Conservation (phyloP, 2,797 vertebrate species). For the Lacerta agilis region DNA sequence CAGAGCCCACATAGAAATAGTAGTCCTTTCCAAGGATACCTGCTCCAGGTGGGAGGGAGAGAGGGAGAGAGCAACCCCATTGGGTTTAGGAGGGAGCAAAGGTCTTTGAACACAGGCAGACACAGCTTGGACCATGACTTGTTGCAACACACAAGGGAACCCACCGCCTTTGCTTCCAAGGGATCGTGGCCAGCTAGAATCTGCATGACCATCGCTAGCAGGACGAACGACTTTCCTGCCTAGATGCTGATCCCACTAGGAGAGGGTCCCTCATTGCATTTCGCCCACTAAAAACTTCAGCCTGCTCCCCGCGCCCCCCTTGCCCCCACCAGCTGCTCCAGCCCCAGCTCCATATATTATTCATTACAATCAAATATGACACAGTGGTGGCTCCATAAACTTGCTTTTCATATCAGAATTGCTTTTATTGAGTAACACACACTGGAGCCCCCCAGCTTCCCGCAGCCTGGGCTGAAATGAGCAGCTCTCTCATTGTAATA, state of each 20-base stretch:
- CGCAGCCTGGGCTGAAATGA: conserved; percentile 92
- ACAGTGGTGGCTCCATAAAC: conserved; percentile 92
- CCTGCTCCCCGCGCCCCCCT: conserved; percentile 53
- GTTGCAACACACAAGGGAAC: no score
- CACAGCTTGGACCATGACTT: no score
- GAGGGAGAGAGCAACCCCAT: not conserved
- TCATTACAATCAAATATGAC: conserved; percentile 98
- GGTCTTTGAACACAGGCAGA: not conserved
- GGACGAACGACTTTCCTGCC: conserved; percentile 61
- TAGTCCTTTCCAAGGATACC: not conserved
- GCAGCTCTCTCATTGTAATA: conserved; percentile 99
- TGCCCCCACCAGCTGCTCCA: conserved; percentile 61
- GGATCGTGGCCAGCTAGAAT: no score
- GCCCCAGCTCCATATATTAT: conserved; percentile 91
- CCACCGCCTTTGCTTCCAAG: no score
- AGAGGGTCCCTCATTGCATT: conserved; percentile 67
- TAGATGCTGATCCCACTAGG: conserved; percentile 63
- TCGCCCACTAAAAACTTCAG: conserved; percentile 80
- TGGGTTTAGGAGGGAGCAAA: not conserved
- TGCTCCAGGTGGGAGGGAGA: not conserved
- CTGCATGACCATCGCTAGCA: not conserved
- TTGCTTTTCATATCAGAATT: conserved; percentile 94
- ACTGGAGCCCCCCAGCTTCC: conserved; percentile 86
- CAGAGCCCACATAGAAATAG: not conserved
- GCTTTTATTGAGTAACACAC: conserved; percentile 95